Base-by-base conservation (phyloP, 92 coral and sea anemone species). In the Umimayanthus chanpuru region DNA sequence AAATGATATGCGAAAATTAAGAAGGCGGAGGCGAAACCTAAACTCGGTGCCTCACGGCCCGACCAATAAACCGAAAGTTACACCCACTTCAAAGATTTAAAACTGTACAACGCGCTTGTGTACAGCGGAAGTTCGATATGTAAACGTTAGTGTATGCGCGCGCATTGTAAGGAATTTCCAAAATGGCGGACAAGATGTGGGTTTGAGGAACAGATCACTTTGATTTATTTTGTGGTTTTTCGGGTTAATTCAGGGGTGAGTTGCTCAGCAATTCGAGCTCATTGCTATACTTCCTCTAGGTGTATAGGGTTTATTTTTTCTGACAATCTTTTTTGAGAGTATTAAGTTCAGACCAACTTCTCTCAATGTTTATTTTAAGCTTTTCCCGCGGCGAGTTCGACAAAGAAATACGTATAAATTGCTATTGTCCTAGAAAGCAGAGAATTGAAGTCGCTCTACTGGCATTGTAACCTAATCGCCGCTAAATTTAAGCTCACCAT, bases 131-230 rank as follows among this genome's bases (percentile, higher is more conserved):
- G 25, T 82, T 28, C 58, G 0, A 32, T 32, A 32, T 82, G 56
- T 82, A 44, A 67, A 66, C 25, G 16, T 11, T 61, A 5, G 36
- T 23, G 23, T 50, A 83, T 83, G 87, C 87, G 87, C 77, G 78
- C 87, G 78, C 77, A 70, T 70, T 68, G 87, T 1, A 70, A 73
- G 44, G 44, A 83, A 83, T 47, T 83, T 83, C 87, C 78, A 83
- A 83, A 72, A 83, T 83, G 87, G 87, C 78, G 87, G 87, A 83
- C 79, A 83, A 83, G 87, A 83, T 44, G 87, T 83, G 66, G 70
- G 53, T 41, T 70, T 28, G 15, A 26, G 66, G 23, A 65, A 83
- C 30, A 70, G 74, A 40, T 36, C 38, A 36, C 41, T 71, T 70
- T 66, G 87, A 73, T 6, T 68, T 68, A 50, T 25, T 83, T 70